Evolutionary conservation across 2,888 invertebrate genomes (phyloP).

Genomic region (Chromoteleia sp.): DNA sequence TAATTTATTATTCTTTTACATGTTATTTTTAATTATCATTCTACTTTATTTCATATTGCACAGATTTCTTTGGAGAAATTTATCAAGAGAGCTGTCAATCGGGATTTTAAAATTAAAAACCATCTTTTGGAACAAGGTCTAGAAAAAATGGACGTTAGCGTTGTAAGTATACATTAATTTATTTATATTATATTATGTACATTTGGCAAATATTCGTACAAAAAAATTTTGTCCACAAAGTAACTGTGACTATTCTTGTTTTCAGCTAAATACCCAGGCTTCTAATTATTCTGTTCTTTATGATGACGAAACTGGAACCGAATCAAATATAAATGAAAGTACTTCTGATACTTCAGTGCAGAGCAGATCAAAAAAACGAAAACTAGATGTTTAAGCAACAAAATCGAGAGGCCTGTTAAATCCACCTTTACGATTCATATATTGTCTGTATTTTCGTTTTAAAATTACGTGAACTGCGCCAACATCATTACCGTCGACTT

Average conservation of each 20-base stretch:
- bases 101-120: conserved; percentile 88
- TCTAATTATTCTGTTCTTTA: background rate
- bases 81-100: conserved; percentile 87
- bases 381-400: conserved; percentile 89
- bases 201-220: background rate
- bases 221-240: background rate
- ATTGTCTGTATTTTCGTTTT: conserved; percentile 98
- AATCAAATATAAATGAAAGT: conserved; percentile 19
- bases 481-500: conserved; percentile 96
- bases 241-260: conserved; percentile 7
- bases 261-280: conserved; percentile 45
- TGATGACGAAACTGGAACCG: conserved; percentile 4
- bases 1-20: background rate
- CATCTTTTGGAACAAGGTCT: conserved; percentile 86
- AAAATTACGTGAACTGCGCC: conserved; percentile 98
- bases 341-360: background rate
- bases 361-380: conserved; percentile 17
- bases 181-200: conserved; percentile 2
- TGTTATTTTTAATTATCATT: conserved; percentile 25
- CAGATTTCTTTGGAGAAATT: conserved; percentile 84
- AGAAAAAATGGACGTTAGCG: conserved; percentile 82
- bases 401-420: conserved; percentile 99
- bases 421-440: conserved; percentile 99
- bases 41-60: conserved; percentile 28
- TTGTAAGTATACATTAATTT: conserved; percentile 73